Evolutionary conservation across 2,888 invertebrate species (phyloP), one percentile per base, ranked within the genome.

Genomic region (Lasioglossum figueresi): DNA sequence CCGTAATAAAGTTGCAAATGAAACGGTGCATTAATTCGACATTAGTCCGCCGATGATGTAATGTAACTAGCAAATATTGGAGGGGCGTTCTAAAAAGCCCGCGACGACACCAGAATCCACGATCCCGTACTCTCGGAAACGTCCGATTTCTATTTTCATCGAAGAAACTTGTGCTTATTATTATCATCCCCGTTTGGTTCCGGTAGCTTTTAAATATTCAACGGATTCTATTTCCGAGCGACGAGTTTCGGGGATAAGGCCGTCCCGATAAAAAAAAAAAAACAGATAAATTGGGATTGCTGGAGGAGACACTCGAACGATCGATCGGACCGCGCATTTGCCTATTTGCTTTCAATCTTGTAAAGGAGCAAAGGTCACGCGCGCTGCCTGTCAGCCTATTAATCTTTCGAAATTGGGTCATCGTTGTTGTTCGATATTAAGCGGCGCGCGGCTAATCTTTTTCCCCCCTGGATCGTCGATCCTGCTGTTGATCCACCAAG

Each of bases 381-480:
- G 31, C 68, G 76, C 71, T 68, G 72, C 81, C 83, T 43, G 43
- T 78, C 59, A 83, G 81, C 85, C 83, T 82, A 88, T 87, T 85
- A 87, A 88, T 88, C 88, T 85, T 63, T 75, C 71, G 85, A 76
- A 88, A 88, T 85, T 83, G 81, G 88, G 82, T 85, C 88, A 74
- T 43, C 85, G 73, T 77, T 83, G 84, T 86, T 80, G 78, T 74
- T 71, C 83, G 78, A 88, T 87, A 88, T 84, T 79, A 76, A 77
- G 56, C 74, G 76, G 76, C 70, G 31, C 56, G 37, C 71, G 37
- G 43, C 27, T 68, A 59, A 85, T 83, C 80, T 76, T 83, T 80
- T 52, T 16, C 23, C 48, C 48, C 43, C 43, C 14, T 40, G 23
- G 52, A 68, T 23, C 68, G 37, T 23, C 14, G 27, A 84, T 68